Evolutionary conservation across 2,113 vertebrate genomes (phyloP), one percentile per base, ranked within the genome.

Genomic region (Cyanocitta stelleri): DNA sequence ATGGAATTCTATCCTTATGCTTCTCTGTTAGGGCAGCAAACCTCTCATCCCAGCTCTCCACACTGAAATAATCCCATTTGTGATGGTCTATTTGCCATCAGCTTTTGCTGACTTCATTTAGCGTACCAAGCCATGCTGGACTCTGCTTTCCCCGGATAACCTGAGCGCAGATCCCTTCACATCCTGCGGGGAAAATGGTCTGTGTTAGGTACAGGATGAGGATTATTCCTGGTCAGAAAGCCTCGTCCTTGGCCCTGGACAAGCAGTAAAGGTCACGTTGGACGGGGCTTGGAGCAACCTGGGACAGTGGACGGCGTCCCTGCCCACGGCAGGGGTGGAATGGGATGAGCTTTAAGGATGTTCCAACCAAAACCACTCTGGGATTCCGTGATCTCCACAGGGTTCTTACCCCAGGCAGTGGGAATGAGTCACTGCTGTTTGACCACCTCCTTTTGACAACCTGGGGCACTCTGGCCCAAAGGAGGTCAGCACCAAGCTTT

Each of bases 101-200:
- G 62, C 39, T 82, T 75, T 72, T 46, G 58, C 49, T 79, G 82
- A 52, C 46, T 87, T 68, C 14, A 69, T 85, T 82, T 16, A 30
- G 4, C 6, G 63, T 22, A 37, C 83, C 6, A 8, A 87, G 32
- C 67, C 0, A 1, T 9, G 32, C 67, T 41, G 49, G 52, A 10
- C n/a, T 49, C 30, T 5, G 29, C 46, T 69, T 72, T 11, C 27
- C 58, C 29, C 0, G 0, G 39, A n/a, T 29, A 87, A 78, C 24
- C 52, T 29, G 29, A 75, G 58, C 0, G 1, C 37, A 52, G 77
- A 21, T 55, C 7, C 1, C 43, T 37, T 63, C 63, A 16, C 8
- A 13, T 48, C 63, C 26, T 0, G 0, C 0, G 0, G 55, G 48
- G 14, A 69, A 54, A 77, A 20, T 7, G 19, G 27, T n/a, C 48